These are phyloP conservation scores for Mobula birostris DNA, from an alignment of 2,113 vertebrate genomes.

Conservation along the genomic window DNA sequence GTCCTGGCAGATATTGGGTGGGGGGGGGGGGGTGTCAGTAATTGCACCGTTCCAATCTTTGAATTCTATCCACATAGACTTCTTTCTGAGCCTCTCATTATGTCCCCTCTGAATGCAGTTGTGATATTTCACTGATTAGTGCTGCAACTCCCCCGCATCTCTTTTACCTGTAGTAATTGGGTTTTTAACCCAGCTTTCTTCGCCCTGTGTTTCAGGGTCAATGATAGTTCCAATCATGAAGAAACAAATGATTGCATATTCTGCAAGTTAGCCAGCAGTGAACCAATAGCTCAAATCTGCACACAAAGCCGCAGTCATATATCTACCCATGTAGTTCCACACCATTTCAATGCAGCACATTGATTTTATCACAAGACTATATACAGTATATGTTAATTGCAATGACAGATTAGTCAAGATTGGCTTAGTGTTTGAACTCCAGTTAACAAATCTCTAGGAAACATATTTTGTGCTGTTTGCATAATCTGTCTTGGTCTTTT, in stretches of 20 bases:
- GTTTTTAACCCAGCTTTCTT: background rate
- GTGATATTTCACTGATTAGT: too few relatives aligned
- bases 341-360: background rate
- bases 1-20: too few relatives aligned
- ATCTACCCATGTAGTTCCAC: background rate
- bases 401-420: background rate
- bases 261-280: background rate
- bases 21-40: too few relatives aligned
- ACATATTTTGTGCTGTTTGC: background rate
- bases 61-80: too few relatives aligned
- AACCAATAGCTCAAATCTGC: background rate
- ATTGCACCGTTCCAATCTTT: too few relatives aligned
- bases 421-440: background rate
- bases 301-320: background rate
- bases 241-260: background rate
- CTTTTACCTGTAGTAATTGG: background rate
- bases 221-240: background rate
- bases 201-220: background rate
- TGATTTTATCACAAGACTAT: background rate
- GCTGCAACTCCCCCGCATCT: too few relatives aligned
- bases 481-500: background rate
- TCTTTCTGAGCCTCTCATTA: too few relatives aligned
- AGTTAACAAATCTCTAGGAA: background rate
- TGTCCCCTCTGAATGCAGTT: too few relatives aligned
- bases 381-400: background rate